Conservation (phyloP, 2,797 vertebrate species). For the Cossypha dichroa region DNA sequence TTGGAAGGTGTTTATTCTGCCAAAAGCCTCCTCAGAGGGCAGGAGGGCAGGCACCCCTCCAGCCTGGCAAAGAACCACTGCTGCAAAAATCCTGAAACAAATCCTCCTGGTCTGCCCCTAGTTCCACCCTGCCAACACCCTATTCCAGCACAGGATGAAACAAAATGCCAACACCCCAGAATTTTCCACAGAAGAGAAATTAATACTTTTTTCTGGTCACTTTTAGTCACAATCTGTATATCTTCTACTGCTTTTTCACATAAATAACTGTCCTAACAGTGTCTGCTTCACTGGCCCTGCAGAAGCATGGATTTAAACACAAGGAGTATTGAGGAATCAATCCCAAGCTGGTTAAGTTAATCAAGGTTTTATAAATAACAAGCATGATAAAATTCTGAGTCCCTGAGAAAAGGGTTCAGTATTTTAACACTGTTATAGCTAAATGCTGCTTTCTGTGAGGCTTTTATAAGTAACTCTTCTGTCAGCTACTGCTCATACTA, state of each 20-base stretch:
- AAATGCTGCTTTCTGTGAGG: background rate
- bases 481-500: background rate
- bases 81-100: background rate
- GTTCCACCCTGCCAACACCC: background rate
- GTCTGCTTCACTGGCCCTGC: background rate
- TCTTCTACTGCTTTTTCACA: background rate
- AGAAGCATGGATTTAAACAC: background rate
- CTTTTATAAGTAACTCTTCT: background rate
- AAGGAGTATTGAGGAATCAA: background rate
- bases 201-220: background rate
- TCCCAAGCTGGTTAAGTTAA: background rate
- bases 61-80: background rate
- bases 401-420: background rate
- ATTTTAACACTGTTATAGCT: background rate
- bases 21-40: background rate
- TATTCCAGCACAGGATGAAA: background rate
- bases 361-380: background rate
- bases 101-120: background rate
- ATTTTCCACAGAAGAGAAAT: background rate
- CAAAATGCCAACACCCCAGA: background rate
- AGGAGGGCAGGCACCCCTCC: background rate
- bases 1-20: background rate
- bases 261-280: background rate
- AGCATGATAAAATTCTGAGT: background rate
- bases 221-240: background rate